Evolutionary conservation across 2,797 vertebrate genomes (phyloP).

Genomic region (Rhinatrema bivittatum): DNA sequence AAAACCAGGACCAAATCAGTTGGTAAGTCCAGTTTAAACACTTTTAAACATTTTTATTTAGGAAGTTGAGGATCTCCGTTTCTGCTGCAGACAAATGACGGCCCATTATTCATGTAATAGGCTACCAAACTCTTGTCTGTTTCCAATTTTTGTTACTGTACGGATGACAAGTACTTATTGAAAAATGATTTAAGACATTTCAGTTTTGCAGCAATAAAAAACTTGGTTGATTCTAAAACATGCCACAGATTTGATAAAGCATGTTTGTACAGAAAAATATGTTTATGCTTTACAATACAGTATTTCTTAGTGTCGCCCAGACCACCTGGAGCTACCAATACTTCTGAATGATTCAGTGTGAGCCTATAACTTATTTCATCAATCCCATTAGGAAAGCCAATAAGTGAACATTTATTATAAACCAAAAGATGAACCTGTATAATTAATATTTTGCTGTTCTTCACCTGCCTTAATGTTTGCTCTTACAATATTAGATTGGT

Average conservation of each 20-base stretch:
- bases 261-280: background rate
- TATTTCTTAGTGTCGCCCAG: background rate
- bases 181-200: background rate
- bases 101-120: too few species aligned
- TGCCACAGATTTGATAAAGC: conserved; percentile 2
- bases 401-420: conserved; percentile 12
- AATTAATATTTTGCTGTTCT: conserved; percentile 45
- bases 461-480: conserved; percentile 35
- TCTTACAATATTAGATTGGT: conserved; percentile 30
- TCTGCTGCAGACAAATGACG: too few species aligned
- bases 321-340: background rate
- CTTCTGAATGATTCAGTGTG: conserved; percentile 31
- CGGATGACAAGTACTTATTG: background rate
- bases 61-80: too few species aligned
- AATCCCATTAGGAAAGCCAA: conserved; percentile 18
- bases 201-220: background rate
- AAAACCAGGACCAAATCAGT: too few species aligned
- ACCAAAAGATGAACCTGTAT: conserved; percentile 17
- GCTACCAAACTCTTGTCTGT: background rate
- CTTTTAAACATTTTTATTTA: too few species aligned
- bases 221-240: background rate
- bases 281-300: too few species aligned
- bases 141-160: background rate
- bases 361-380: conserved; percentile 17
- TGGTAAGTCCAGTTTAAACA: too few species aligned